phyloP scores from a whole-genome alignment of 2,888 invertebrate genomes.

The Anarsia innoxiella region DNA sequence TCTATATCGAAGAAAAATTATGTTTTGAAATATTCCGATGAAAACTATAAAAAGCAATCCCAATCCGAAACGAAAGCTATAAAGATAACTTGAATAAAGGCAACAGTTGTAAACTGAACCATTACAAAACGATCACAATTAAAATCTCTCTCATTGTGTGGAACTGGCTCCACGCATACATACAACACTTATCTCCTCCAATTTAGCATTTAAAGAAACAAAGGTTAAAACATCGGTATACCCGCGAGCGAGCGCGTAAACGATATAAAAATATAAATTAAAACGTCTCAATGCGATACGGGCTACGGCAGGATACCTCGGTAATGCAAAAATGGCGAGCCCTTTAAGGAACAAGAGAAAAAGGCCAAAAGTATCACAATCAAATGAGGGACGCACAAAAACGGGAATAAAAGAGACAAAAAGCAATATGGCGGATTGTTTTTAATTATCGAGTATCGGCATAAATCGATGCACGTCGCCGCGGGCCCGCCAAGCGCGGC shows the following conservation, averaged over 20 bases:
- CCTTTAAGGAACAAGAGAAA: slow-evolving; percentile 46
- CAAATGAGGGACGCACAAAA: slow-evolving; percentile 73
- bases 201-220: slow-evolving; percentile 22
- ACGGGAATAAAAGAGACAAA: slow-evolving; percentile 68
- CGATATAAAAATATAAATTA: slow-evolving; percentile 60
- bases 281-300: slow-evolving; percentile 55
- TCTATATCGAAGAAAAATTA: too few species aligned
- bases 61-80: too few species aligned
- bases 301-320: slow-evolving; percentile 47
- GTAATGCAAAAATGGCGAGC: slow-evolving; percentile 48
- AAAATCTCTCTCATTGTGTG: neutral
- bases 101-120: too few species aligned
- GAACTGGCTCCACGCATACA: neutral
- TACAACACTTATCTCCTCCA: slow-evolving; percentile 11
- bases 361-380: slow-evolving; percentile 61
- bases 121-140: too few species aligned
- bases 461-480: slow-evolving; percentile 73
- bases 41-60: too few species aligned
- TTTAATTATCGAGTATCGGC: slow-evolving; percentile 76
- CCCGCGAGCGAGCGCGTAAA: slow-evolving; percentile 10
- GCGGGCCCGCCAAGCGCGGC: slow-evolving; percentile 57
- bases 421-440: slow-evolving; percentile 74
- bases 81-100: too few species aligned
- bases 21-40: too few species aligned
- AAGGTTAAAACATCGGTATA: slow-evolving; percentile 14